phyloP scores from a whole-genome alignment of 1,140 invertebrate genomes.

The Orius insidiosus region DNA sequence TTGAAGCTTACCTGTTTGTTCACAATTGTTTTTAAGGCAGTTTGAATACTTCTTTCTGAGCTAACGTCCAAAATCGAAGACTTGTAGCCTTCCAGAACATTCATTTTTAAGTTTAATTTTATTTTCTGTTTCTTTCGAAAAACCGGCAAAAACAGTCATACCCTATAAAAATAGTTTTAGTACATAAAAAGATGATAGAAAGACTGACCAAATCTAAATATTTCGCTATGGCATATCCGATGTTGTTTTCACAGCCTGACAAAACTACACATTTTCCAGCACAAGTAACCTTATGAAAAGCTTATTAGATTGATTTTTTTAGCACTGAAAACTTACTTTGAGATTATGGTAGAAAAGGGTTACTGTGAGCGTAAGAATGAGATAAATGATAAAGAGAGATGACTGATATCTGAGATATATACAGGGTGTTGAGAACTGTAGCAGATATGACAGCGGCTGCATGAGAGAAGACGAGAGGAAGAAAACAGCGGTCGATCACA shows the following conservation, averaged over 20 bases:
- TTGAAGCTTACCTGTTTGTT: too few relatives aligned
- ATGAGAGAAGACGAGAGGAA: slow-evolving; percentile 59
- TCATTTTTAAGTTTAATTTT: slow-evolving; percentile 48
- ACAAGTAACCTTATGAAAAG: slow-evolving; percentile 45
- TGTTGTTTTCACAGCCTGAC: slow-evolving; percentile 66
- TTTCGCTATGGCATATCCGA: slow-evolving; percentile 55
- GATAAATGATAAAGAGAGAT: slow-evolving; percentile 55
- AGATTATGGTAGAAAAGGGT: slow-evolving; percentile 65
- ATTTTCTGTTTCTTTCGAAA: slow-evolving; percentile 41
- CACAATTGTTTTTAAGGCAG: slow-evolving; percentile 1
- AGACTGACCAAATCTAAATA: slow-evolving; percentile 43
- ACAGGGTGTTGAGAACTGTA: slow-evolving; percentile 45
- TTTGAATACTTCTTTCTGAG: slow-evolving; percentile 4
- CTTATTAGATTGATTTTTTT: too few relatives aligned
- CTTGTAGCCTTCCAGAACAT: slow-evolving; percentile 51
- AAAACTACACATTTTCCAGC: slow-evolving; percentile 63
- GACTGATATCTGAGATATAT: slow-evolving; percentile 52
- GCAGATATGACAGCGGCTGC: slow-evolving; percentile 53
- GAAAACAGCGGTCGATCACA: slow-evolving; percentile 53
- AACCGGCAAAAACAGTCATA: slow-evolving; percentile 65
- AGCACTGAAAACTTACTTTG: slow-evolving; percentile 38
- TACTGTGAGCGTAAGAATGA: slow-evolving; percentile 45
- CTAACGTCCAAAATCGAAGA: slow-evolving; percentile 56
- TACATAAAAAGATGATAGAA: background rate
- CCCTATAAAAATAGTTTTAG: slow-evolving; percentile 33